Evolutionary conservation across 2,888 invertebrate genomes (phyloP), one percentile per base, ranked within the genome.

Genomic region (Pheosia tremula): DNA sequence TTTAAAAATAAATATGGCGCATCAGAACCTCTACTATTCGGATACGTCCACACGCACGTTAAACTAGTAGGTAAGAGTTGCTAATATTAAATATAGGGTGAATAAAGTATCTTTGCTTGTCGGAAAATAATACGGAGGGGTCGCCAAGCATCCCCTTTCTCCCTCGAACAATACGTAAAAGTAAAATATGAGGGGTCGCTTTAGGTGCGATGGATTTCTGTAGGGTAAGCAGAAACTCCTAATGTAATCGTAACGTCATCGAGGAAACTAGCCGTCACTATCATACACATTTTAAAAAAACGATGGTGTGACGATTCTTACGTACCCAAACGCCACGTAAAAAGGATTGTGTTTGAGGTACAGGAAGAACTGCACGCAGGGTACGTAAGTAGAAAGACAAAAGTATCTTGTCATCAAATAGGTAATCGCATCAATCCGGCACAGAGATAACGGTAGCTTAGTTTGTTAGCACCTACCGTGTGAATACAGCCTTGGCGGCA

Each of bases 1-100:
- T 81, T 73, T 77, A 83, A 81, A 83, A 84, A 85, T 84, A 84
- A 80, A 77, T 83, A 80, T 79, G 79, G 82, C 79, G 72, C 65
- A 71, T 73, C 65, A 68, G 67, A 58, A 70, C 72, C 71, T 80
- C 74, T 69, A 74, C 66, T 76, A 67, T 75, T 73, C 66, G 61
- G 78, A 74, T 53, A 69, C 69, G 77, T 79, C 69, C 76, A 81
- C 74, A 68, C 59, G 24, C 24, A 47, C 41, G 9, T 47, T 52
- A 24, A 24, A 24, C 52, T 52, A n/a, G n/a, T n/a, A n/a, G n/a
- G 7, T 13, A 52, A 52, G 3, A 13, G 24, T 58, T 61, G 24
- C 24, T 24, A 24, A 24, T 24, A 24, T 24, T 24, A 24, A 24
- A 24, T 24, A 24, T 24, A 24, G 24, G 24, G 24, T 24, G 24